These are phyloP conservation scores for Pandemis heparana DNA, from an alignment of 2,888 invertebrate species.

Conservation along the genomic window DNA sequence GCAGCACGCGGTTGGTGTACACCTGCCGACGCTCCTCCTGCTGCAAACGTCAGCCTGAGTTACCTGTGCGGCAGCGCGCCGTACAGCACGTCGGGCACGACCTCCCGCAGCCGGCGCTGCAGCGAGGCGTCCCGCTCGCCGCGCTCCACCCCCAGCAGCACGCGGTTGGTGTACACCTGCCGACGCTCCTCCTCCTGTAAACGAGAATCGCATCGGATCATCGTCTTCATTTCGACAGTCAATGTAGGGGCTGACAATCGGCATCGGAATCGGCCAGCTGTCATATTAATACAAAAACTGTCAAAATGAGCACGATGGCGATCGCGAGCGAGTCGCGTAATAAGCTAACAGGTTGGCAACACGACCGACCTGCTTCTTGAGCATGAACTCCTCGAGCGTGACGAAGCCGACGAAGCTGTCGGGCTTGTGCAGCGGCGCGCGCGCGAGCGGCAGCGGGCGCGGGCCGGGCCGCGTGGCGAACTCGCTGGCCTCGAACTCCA, in stretches of 20 bases:
- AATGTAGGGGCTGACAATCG: too few relatives aligned
- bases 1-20: conserved; percentile 84
- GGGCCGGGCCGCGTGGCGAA: conserved; percentile 64
- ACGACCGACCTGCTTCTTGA: conserved; percentile 87
- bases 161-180: conserved; percentile 83
- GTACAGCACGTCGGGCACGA: conserved; percentile 86
- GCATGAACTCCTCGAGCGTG: conserved; percentile 92
- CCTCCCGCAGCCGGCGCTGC: conserved; percentile 60
- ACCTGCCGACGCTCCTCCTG: conserved; percentile 83
- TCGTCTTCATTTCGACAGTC: too few relatives aligned
- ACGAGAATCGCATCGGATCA: neutral
- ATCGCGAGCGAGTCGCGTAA: too few relatives aligned
- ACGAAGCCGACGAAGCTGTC: conserved; percentile 89
- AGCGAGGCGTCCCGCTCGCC: conserved; percentile 43
- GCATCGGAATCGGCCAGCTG: too few relatives aligned
- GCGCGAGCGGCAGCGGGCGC: conserved; percentile 57
- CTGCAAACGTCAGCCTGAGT: conserved; percentile 59
- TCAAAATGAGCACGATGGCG: too few relatives aligned
- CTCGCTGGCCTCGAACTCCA: conserved; percentile 86
- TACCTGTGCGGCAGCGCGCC: conserved; percentile 62
- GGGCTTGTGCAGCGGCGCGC: conserved; percentile 47
- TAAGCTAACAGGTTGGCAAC: too few relatives aligned
- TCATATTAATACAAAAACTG: too few relatives aligned
- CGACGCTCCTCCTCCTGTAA: conserved; percentile 85
- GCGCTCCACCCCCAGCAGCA: conserved; percentile 82